These are phyloP conservation scores for Chrosomus eos DNA, from an alignment of 2,797 vertebrate genomes.

Conservation along the genomic window DNA sequence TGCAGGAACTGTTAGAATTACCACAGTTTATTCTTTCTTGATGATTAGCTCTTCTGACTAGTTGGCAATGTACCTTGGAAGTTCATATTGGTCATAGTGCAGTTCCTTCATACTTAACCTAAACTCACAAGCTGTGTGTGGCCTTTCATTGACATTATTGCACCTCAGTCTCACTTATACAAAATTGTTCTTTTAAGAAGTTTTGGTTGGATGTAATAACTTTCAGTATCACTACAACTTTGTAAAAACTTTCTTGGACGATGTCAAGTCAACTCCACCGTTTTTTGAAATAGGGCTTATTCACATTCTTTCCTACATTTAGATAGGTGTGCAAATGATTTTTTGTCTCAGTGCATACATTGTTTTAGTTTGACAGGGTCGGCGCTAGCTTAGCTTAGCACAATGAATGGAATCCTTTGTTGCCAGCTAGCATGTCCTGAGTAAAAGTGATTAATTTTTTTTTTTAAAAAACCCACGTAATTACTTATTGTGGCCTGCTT, in stretches of 20 bases:
- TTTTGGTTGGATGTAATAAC: not conserved
- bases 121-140: not conserved
- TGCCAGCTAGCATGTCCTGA: no score
- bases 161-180: not conserved
- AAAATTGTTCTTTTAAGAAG: not conserved
- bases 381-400: no score
- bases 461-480: no score
- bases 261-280: not conserved
- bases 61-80: not conserved
- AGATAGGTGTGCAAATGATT: no score
- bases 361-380: no score
- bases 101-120: not conserved
- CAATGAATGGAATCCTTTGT: no score
- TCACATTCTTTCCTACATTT: no score
- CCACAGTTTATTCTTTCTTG: not conserved
- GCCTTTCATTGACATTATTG: not conserved
- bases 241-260: not conserved
- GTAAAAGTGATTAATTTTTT: no score
- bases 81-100: not conserved
- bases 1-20: not conserved
- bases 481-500: no score
- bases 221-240: not conserved
- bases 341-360: no score
- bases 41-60: constrained; percentile 10
- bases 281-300: no score